Conservation (phyloP, 2,888 invertebrate species). For the Xestia ashworthii region DNA sequence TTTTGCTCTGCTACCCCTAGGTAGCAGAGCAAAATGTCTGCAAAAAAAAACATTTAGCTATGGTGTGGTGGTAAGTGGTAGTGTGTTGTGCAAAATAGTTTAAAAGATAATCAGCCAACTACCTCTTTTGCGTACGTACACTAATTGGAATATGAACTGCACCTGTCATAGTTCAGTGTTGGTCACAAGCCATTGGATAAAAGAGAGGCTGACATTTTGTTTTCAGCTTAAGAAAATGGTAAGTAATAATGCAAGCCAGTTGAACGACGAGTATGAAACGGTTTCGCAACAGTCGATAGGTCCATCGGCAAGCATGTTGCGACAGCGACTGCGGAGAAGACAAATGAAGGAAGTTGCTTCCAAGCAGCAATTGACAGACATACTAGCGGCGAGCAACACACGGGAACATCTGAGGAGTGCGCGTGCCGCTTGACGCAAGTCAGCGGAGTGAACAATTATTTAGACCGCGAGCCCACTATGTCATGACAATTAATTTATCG, state of each 20-base stretch:
- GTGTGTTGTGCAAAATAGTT: background rate
- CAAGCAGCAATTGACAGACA: no score
- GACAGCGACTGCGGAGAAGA: no score
- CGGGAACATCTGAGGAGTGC: background rate
- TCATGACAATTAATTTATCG: no score
- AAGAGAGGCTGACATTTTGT: background rate
- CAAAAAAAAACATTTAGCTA: background rate
- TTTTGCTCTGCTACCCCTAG: no score
- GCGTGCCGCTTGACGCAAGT: background rate
- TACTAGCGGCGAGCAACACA: background rate
- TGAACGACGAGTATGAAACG: no score
- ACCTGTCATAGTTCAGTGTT: background rate
- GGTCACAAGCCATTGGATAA: background rate
- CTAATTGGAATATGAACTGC: slow-evolving; percentile 21
- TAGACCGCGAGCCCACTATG: no score
- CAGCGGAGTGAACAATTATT: background rate
- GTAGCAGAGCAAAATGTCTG: background rate
- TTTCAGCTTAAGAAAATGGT: background rate
- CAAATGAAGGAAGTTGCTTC: background rate
- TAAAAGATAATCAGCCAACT: background rate
- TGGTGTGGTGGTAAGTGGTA: background rate
- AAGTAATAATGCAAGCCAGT: background rate
- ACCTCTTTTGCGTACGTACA: background rate
- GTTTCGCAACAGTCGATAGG: no score
- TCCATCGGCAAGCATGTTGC: no score